Percentiles rank a stretch among this genome's conserved stretches.
Conservation (phyloP, 2,113 vertebrate genomes). For the Vidua macroura region DNA sequence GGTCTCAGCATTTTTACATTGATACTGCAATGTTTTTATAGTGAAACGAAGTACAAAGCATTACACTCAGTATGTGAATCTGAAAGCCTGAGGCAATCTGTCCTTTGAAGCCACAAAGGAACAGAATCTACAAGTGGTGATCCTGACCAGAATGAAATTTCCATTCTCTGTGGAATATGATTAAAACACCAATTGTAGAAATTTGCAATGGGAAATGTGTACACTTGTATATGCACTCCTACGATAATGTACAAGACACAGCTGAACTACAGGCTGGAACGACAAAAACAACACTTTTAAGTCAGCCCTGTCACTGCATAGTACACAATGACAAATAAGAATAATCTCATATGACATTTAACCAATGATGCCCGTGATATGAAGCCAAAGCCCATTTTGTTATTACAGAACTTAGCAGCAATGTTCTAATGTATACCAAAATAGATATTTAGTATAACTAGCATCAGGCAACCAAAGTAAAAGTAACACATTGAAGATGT, state of each 20-base stretch:
- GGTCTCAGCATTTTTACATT: neutral
- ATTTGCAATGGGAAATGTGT: neutral
- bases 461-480: neutral
- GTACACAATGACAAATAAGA: neutral
- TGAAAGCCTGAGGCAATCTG: neutral
- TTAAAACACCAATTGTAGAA: neutral
- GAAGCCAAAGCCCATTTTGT: conserved; percentile 6
- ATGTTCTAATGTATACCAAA: neutral
- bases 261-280: neutral
- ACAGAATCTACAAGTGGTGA: neutral
- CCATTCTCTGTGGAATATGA: neutral
- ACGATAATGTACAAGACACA: neutral
- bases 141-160: neutral
- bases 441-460: neutral
- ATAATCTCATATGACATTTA: neutral
- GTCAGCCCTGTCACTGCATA: neutral
- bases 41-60: neutral
- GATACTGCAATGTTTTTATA: neutral
- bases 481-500: neutral
- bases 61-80: neutral
- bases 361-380: neutral
- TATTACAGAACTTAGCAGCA: conserved; percentile 10
- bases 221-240: neutral
- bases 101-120: neutral
- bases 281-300: neutral